A percentile compares a stretch with the other conserved stretches of the same genome.
phyloP scores from a whole-genome alignment of 1,140 invertebrate species.

The Trichonephila clavipes region DNA sequence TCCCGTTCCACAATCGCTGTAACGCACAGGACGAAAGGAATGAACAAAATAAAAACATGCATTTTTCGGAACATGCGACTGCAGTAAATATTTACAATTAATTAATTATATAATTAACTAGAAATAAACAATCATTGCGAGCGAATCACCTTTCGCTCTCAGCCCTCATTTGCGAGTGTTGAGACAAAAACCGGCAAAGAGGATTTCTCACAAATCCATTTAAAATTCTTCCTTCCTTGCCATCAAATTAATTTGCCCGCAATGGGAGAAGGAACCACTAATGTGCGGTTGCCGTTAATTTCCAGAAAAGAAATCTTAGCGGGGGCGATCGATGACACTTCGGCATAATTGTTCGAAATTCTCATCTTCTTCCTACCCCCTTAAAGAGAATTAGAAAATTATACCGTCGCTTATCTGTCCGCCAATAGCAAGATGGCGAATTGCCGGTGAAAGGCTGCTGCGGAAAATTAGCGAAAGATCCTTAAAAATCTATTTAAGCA shows the following conservation, averaged over 20 bases:
- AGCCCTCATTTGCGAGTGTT: no score
- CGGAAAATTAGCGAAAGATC: conserved; percentile 21
- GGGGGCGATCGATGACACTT: background rate
- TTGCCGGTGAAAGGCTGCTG: background rate
- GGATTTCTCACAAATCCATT: background rate
- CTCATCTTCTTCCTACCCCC: background rate
- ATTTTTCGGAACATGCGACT: no score
- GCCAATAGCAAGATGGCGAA: background rate
- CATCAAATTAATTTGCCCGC: conserved; percentile 8
- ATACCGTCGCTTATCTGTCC: conserved; percentile 15
- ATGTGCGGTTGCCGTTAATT: background rate
- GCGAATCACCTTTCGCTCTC: no score
- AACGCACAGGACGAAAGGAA: no score
- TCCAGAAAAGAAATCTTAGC: background rate
- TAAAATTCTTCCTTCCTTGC: background rate
- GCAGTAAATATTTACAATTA: no score
- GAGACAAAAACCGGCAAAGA: no score
- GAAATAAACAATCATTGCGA: no score
- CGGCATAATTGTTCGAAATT: conserved; percentile 16
- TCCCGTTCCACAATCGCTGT: no score
- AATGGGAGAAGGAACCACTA: background rate
- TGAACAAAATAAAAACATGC: no score
- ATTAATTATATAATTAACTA: no score
- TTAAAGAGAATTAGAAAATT: conserved; percentile 8
- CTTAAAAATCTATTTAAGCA: conserved; percentile 31